phyloP scores from a whole-genome alignment of 2,113 vertebrate species.

The Petrocephalus zakoni region DNA sequence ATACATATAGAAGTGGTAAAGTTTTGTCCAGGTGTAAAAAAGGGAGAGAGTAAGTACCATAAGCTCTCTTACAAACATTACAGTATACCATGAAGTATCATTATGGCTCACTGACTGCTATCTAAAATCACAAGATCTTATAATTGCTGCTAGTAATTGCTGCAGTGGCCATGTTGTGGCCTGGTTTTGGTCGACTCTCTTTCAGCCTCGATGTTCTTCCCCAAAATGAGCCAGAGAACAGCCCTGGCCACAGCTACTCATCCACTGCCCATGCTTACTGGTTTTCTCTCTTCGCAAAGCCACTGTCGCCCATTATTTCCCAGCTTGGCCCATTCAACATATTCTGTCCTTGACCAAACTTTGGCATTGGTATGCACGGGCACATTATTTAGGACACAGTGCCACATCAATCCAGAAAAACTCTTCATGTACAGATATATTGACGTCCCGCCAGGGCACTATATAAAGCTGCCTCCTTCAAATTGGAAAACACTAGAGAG shows the following conservation, averaged over 20 bases:
- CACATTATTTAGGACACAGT: neutral
- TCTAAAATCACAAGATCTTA: slow-evolving; percentile 6
- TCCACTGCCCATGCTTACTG: neutral
- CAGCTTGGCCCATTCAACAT: neutral
- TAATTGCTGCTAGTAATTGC: neutral
- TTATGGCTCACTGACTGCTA: neutral
- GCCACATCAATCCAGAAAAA: slow-evolving; percentile 2
- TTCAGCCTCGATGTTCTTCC: neutral
- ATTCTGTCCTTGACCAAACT: neutral
- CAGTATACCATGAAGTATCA: too few species aligned
- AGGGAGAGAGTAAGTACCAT: neutral
- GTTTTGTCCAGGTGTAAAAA: neutral
- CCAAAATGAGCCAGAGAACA: neutral
- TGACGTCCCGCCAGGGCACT: neutral
- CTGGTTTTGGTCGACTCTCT: neutral
- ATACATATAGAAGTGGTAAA: neutral
- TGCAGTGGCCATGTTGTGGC: neutral
- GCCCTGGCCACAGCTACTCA: too few species aligned
- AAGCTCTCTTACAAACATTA: neutral
- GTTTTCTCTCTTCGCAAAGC: neutral
- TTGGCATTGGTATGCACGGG: neutral
- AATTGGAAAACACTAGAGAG: slow-evolving; percentile 9
- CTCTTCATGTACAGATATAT: neutral
- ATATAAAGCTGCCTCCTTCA: neutral
- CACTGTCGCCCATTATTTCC: neutral